These are phyloP conservation scores for Limnephilus rhombicus DNA, from an alignment of 2,888 invertebrate genomes.

Conservation along the genomic window DNA sequence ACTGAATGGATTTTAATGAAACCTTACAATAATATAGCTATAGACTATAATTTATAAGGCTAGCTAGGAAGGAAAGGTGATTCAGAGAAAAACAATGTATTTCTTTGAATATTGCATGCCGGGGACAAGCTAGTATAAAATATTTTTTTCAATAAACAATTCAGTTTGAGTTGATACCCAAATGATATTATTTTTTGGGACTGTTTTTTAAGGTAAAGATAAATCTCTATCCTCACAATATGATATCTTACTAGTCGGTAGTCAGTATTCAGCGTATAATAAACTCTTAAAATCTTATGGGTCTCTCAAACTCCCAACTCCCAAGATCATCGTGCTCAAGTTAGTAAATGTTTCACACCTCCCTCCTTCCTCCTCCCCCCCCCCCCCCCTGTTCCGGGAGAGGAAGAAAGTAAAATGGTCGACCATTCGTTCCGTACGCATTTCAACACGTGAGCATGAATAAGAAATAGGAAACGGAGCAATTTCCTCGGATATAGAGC, in stretches of 20 bases:
- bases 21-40: no score
- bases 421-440: conserved; percentile 32
- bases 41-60: no score
- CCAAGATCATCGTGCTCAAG: conserved; percentile 6
- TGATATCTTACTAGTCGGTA: background rate
- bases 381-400: background rate
- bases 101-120: no score
- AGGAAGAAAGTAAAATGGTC: conserved; percentile 25
- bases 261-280: background rate
- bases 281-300: conserved; percentile 20
- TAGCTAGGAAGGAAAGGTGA: no score
- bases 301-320: background rate
- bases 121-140: no score
- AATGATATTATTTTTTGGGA: background rate
- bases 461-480: conserved; percentile 61
- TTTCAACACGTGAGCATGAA: conserved; percentile 59
- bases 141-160: background rate
- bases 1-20: no score
- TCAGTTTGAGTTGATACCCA: background rate
- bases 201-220: background rate
- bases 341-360: conserved; percentile 4
- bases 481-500: conserved; percentile 55
- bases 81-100: no score
- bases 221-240: conserved; percentile 1
- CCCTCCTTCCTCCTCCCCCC: background rate